Base-by-base conservation (phyloP, 2,888 invertebrate species). In the Arge pagana region DNA sequence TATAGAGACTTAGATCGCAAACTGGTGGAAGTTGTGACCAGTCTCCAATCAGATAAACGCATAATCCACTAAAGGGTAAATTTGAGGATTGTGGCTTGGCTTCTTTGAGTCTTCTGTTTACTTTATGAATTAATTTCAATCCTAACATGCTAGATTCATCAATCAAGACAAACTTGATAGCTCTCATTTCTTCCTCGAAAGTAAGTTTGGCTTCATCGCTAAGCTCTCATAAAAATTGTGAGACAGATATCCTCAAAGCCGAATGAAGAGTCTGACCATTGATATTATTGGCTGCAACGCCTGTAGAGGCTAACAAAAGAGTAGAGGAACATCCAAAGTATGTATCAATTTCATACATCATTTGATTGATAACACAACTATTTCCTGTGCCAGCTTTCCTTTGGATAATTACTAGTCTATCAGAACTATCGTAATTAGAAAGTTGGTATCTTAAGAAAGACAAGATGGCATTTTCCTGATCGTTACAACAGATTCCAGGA, bases 41-140 rank as follows among this genome's bases (percentile, higher is more conserved):
- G 45, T 45, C 45, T 45, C 45, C 45, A 31, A 45, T 45, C 31
- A 45, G 45, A 45, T 45, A 45, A 45, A 45, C 19, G 31, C 45
- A 31, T 45, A 45, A 45, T 45, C 16, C 45, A 45, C 36, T 18
- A 36, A 36, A 36, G 36, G 36, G 36, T 36, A 36, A 36, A 36
- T 36, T 36, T 36, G 36, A 36, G 36, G 16, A 36, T 36, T n/a
- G 36, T 36, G 33, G 31, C 13, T 30, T 45, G 45, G 31, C 45
- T 45, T 31, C 31, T 45, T 45, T 31, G 45, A 45, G 45, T 45
- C 45, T 45, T 31, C 28, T 45, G 31, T 45, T 21, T 30, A 45
- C 45, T 45, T 45, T 30, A 45, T 31, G 31, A 15, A 31, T 45
- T 45, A 45, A 45, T 31, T 45, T 45, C 45, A 31, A 45, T 45